Conservation (phyloP, 2,797 vertebrate genomes). For the Protosalanx chinensis region DNA sequence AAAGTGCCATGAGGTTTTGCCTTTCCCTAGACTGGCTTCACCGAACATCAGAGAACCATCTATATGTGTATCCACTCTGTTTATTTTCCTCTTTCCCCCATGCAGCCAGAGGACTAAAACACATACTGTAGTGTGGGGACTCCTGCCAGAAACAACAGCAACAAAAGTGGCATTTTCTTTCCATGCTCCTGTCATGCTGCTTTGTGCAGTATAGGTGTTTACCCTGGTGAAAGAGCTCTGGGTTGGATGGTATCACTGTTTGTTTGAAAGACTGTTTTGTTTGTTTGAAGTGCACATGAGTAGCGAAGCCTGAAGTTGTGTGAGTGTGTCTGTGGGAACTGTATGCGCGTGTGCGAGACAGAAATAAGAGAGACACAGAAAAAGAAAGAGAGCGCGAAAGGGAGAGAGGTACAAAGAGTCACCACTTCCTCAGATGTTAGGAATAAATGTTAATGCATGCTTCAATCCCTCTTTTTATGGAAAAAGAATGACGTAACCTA, state of each 20-base stretch:
- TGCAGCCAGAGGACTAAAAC: slow-evolving; percentile 69
- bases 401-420: no score
- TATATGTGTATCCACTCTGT: slow-evolving; percentile 67
- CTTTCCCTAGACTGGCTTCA: slow-evolving; percentile 67
- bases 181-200: slow-evolving; percentile 24
- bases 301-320: neutral
- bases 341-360: neutral
- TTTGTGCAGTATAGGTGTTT: slow-evolving; percentile 35
- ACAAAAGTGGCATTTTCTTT: slow-evolving; percentile 52
- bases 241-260: slow-evolving; percentile 19
- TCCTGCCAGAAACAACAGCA: slow-evolving; percentile 59
- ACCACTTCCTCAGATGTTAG: no score
- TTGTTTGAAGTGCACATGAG: slow-evolving; percentile 18
- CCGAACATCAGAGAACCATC: slow-evolving; percentile 59
- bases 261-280: slow-evolving; percentile 21
- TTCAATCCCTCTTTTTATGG: neutral
- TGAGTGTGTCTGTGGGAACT: no score
- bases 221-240: slow-evolving; percentile 19
- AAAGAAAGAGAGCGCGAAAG: neutral
- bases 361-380: neutral
- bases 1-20: slow-evolving; percentile 54
- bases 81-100: slow-evolving; percentile 72
- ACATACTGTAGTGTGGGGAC: slow-evolving; percentile 40
- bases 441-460: no score
- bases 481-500: slow-evolving; percentile 1